Evolutionary conservation across 1,140 invertebrate species (phyloP).

Genomic region (Odontomachus brunneus): DNA sequence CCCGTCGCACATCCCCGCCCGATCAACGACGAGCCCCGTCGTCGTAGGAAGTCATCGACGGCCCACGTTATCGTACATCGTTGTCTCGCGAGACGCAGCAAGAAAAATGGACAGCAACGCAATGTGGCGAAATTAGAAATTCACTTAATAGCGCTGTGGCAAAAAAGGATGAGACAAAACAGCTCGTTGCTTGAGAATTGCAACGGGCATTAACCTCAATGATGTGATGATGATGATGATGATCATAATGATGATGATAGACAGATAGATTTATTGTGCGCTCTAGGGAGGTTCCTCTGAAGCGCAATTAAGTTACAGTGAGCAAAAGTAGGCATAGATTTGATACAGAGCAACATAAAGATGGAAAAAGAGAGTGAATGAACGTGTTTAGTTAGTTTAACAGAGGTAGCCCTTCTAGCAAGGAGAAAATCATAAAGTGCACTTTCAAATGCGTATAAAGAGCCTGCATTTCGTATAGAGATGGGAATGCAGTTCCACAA

Average conservation of each 20-base stretch:
- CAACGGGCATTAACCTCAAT: conserved; percentile 53
- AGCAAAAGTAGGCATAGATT: no score
- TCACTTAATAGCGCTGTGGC: neutral
- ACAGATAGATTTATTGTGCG: no score
- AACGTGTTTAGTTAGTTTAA: no score
- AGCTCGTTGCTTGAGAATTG: conserved; percentile 6
- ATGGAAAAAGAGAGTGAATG: no score
- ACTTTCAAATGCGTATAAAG: no score
- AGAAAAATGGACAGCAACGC: neutral
- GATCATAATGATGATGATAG: conserved; percentile 26
- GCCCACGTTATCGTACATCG: neutral
- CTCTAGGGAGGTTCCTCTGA: no score
- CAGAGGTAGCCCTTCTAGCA: no score
- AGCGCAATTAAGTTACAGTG: no score
- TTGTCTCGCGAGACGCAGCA: neutral
- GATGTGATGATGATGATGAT: conserved; percentile 44
- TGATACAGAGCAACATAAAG: no score
- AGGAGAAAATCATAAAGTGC: no score
- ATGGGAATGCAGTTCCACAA: no score
- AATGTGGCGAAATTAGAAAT: neutral
- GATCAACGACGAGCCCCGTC: neutral
- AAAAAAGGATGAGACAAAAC: conserved; percentile 25
- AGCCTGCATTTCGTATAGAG: no score
- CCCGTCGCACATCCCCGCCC: neutral
- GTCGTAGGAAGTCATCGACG: conserved; percentile 9